Conservation (phyloP, 1,140 invertebrate species). For the Bombyx mandarina region DNA sequence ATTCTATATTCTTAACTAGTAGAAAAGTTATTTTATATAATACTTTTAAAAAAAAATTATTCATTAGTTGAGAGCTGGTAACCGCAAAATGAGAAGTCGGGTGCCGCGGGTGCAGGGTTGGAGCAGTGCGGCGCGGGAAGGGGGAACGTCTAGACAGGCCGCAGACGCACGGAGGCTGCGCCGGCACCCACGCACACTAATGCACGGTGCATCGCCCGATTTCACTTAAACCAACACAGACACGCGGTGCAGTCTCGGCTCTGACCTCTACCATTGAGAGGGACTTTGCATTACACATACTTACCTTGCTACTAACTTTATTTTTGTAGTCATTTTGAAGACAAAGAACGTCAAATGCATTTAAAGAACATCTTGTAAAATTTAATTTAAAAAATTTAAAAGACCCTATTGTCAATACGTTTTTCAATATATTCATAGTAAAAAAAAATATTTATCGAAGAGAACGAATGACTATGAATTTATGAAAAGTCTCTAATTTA, state of each 20-base stretch:
- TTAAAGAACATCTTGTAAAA: too few species aligned
- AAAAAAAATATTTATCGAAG: neutral
- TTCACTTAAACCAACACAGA: slow-evolving; percentile 27
- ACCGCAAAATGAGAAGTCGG: neutral
- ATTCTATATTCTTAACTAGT: too few species aligned
- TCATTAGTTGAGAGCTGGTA: too few species aligned
- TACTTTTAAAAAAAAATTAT: too few species aligned
- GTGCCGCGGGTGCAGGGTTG: slow-evolving; percentile 11
- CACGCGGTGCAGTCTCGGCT: slow-evolving; percentile 16
- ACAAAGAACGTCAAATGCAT: too few species aligned
- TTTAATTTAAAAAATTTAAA: too few species aligned
- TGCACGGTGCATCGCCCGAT: slow-evolving; percentile 36
- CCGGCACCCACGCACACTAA: slow-evolving; percentile 40
- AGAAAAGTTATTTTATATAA: too few species aligned
- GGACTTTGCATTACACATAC: slow-evolving; percentile 24
- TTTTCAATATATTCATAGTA: neutral
- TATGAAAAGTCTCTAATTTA: too few species aligned
- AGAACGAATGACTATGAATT: too few species aligned
- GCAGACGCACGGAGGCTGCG: slow-evolving; percentile 66
- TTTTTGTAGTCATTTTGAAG: neutral
- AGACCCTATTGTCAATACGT: too few species aligned
- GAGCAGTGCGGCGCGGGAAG: slow-evolving; percentile 13
- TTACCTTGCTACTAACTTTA: slow-evolving; percentile 2
- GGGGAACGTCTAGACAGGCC: slow-evolving; percentile 52
- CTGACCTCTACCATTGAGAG: slow-evolving; percentile 40